A percentile compares a stretch with the other conserved stretches of the same genome.
These are phyloP conservation scores for Nestor notabilis DNA, from an alignment of 2,113 vertebrate genomes.

Conservation along the genomic window DNA sequence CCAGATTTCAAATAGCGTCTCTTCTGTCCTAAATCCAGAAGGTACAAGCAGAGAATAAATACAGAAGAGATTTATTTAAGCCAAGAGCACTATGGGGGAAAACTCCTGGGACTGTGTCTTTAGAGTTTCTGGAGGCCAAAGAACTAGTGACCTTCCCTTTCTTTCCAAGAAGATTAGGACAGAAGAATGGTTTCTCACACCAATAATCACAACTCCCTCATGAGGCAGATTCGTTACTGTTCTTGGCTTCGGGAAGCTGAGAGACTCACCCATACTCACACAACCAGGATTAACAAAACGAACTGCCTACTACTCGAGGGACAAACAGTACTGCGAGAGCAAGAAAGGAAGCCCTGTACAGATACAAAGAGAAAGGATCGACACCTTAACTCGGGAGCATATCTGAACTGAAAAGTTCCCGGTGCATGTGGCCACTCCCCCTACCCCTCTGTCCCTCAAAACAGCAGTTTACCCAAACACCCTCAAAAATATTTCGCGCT, in stretches of 20 bases:
- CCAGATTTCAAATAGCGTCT: neutral
- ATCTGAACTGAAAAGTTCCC: neutral
- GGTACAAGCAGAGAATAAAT: neutral
- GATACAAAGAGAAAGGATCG: neutral
- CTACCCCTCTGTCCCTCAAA: neutral
- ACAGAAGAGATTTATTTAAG: neutral
- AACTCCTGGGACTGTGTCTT: neutral
- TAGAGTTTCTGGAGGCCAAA: neutral
- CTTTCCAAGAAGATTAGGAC: neutral
- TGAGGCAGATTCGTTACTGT: rapidly evolving
- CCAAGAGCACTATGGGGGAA: neutral
- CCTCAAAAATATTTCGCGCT: neutral
- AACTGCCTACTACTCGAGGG: rapidly evolving
- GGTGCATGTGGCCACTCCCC: rapidly evolving
- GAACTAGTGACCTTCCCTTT: neutral
- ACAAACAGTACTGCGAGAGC: rapidly evolving
- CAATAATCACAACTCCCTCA: neutral
- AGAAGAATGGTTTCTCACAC: neutral
- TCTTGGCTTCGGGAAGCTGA: neutral
- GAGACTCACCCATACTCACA: neutral
- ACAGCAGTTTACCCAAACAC: neutral
- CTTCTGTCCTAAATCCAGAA: neutral
- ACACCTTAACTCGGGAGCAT: rapidly evolving
- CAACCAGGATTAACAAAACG: neutral
- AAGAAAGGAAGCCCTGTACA: neutral